Evolutionary conservation across 2,797 vertebrate species (phyloP).

Genomic region (Cryptoprocta ferox): DNA sequence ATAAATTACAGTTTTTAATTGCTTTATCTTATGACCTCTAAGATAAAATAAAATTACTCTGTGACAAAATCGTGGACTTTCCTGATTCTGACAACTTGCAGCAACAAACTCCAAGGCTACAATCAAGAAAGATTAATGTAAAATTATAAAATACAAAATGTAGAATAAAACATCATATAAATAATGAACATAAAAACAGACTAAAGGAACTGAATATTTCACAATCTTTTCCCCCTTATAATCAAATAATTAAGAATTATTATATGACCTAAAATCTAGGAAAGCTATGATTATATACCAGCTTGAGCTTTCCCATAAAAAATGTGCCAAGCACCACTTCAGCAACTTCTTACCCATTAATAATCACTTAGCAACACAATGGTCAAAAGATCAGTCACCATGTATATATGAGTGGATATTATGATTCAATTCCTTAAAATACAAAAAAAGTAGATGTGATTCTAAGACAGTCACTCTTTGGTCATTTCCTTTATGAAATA

Average conservation of each 20-base stretch:
- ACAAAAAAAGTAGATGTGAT: background rate
- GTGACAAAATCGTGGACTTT: background rate
- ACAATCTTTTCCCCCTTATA: background rate
- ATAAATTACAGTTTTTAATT: background rate
- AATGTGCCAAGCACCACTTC: background rate
- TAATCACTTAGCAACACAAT: conserved; percentile 22
- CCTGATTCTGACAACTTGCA: background rate
- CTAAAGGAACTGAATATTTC: background rate
- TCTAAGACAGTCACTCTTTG: background rate
- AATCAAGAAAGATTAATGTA: conserved; percentile 11
- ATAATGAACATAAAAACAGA: conserved; percentile 14
- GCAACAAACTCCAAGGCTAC: background rate
- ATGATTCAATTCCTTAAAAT: conserved; percentile 7
- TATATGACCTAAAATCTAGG: background rate
- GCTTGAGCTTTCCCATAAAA: background rate
- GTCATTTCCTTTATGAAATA: background rate
- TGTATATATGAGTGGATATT: background rate
- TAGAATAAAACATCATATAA: conserved; percentile 12
- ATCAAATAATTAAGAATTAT: conserved; percentile 28
- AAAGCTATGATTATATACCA: background rate
- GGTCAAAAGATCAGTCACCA: background rate
- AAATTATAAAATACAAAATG: conserved; percentile 51
- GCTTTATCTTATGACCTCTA: background rate
- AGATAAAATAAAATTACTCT: conserved; percentile 42
- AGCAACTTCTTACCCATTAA: background rate